Conservation (phyloP, 2,797 vertebrate species). For the Ataeniobius toweri region DNA sequence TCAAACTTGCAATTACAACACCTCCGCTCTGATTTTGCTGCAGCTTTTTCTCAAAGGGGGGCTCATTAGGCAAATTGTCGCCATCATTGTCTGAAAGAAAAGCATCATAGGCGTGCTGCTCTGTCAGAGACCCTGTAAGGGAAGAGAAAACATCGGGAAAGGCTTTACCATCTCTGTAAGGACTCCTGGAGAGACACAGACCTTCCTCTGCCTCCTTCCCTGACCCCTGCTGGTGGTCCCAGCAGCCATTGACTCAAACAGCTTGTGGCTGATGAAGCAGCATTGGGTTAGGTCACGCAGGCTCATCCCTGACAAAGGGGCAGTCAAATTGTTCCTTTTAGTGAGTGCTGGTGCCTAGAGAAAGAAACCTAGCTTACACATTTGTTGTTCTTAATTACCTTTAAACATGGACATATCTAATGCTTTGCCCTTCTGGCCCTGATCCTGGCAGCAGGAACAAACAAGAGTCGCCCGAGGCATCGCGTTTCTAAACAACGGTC, state of each 20-base stretch:
- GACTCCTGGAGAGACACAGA: constrained; percentile 25
- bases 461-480: constrained; percentile 37
- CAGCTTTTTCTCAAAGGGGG: constrained; percentile 35
- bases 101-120: constrained; percentile 13
- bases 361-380: constrained; percentile 20
- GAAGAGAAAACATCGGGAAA: constrained; percentile 27
- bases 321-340: constrained; percentile 18
- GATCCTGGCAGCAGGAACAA: constrained; percentile 10
- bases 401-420: constrained; percentile 3
- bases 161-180: constrained; percentile 16
- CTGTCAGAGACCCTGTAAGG: constrained; percentile 29
- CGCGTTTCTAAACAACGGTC: constrained; percentile 29
- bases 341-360: background rate
- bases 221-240: constrained; percentile 33
- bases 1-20: constrained; percentile 67
- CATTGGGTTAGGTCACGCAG: constrained; percentile 42
- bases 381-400: constrained; percentile 18
- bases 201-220: constrained; percentile 7
- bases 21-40: constrained; percentile 43
- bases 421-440: constrained; percentile 2
- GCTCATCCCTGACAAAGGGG: constrained; percentile 32
- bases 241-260: constrained; percentile 37
- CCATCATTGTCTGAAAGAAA: constrained; percentile 1
- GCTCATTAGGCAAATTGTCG: constrained; percentile 39
- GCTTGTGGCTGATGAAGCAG: constrained; percentile 58